phyloP scores from a whole-genome alignment of 2,797 vertebrate genomes.

The Acomys russatus region DNA sequence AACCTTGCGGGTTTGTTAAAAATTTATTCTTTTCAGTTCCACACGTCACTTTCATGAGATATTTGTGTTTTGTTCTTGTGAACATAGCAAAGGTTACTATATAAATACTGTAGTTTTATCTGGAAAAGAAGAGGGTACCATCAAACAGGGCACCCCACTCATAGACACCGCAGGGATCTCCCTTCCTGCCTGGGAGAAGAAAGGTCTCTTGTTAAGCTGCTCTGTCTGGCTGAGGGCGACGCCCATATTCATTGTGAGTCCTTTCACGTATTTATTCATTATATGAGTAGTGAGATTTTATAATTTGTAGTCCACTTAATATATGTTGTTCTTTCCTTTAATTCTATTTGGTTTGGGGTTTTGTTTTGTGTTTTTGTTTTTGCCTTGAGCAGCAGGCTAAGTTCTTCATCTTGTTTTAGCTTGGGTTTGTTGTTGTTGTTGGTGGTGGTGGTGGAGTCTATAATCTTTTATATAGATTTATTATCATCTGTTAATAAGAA shows the following conservation, averaged over 20 bases:
- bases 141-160: not conserved
- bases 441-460: not conserved
- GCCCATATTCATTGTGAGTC: constrained; percentile 92
- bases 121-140: not conserved
- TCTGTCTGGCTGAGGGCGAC: constrained; percentile 89
- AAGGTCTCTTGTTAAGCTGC: constrained; percentile 92
- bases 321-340: not conserved
- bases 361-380: not conserved
- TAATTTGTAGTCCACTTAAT: not conserved
- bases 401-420: not conserved
- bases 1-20: constrained; percentile 5
- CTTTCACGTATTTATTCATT: constrained; percentile 95
- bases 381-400: not conserved
- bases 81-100: not conserved
- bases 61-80: constrained; percentile 31
- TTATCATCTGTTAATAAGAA: not conserved
- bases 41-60: constrained; percentile 55
- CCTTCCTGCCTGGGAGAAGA: constrained; percentile 93
- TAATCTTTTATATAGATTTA: not conserved
- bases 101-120: not conserved
- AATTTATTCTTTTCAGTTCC: constrained; percentile 11
- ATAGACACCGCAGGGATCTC: not conserved
- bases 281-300: constrained; percentile 85
- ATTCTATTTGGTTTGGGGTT: not conserved
- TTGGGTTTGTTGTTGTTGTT: not conserved